A percentile compares a stretch with the other conserved stretches of the same genome.
Conservation (phyloP, 2,113 vertebrate genomes). For the Uropsilus gracilis region DNA sequence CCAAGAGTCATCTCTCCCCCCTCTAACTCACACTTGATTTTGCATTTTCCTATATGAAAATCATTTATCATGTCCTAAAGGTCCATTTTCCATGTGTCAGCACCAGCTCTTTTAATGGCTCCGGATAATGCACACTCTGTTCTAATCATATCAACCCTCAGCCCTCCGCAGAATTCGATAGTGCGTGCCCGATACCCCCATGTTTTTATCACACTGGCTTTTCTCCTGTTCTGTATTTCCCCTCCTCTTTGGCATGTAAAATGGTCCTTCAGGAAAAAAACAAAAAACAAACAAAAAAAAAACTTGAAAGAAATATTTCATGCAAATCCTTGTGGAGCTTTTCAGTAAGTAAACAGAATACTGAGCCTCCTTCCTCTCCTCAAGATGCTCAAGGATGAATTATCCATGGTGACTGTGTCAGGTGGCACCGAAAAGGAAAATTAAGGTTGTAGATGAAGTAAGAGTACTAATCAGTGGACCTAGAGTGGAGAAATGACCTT, state of each 20-base stretch:
- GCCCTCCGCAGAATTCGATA: accelerated
- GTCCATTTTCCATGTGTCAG: not conserved
- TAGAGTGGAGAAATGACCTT: not conserved
- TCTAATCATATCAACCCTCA: not conserved
- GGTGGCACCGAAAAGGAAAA: not conserved
- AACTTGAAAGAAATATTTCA: not conserved
- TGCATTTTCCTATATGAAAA: not conserved
- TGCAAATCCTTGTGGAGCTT: not conserved
- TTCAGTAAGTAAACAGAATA: not conserved
- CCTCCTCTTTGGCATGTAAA: not conserved
- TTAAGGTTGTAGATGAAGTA: not conserved
- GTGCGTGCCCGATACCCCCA: accelerated
- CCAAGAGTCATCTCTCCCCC: not conserved
- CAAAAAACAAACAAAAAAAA: too few relatives aligned
- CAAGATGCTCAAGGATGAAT: not conserved
- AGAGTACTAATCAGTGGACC: not conserved
- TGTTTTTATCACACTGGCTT: accelerated
- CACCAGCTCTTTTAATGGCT: not conserved
- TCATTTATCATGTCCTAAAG: not conserved
- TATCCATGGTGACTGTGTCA: accelerated
- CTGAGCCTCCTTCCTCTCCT: accelerated
- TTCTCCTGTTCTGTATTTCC: not conserved
- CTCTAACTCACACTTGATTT: not conserved
- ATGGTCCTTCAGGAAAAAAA: not conserved
- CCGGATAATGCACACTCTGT: not conserved